Evolutionary conservation across 2,888 invertebrate genomes (phyloP), one percentile per base, ranked within the genome.

Genomic region (Andricus curvator): DNA sequence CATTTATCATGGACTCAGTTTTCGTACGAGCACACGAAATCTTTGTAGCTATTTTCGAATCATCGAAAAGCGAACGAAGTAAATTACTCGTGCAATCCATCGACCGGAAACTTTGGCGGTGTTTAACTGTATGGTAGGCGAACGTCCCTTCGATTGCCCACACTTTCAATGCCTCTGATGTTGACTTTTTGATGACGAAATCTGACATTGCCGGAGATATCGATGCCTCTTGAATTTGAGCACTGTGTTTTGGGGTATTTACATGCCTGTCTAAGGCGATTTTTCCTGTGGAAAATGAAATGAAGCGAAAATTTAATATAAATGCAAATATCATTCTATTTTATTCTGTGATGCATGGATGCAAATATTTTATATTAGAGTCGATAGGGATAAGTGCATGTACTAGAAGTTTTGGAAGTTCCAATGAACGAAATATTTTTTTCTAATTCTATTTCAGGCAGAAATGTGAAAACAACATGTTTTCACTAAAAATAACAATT

Each of bases 11-110:
- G 11, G 87, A 85, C 64, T 81, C 78, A 37, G 82, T 81, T 81
- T 87, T 86, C 15, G 84, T 86, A 29, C 86, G 79, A 66, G 81
- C 82, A 68, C 84, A 86, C 9, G 84, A 80, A 65, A 85, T 22
- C 78, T 84, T 84, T 84, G 83, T 84, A 17, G 86, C 87, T 67
- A 83, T 82, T 85, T 51, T 82, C 79, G 25, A 86, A 6, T 20
- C 17, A 2, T 51, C 5, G 20, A 20, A 20, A 51, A 51, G 17
- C 17, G 51, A 51, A 51, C 51, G 51, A 51, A 51, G 4, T 51
- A 20, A 5, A 51, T 20, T 51, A 44, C 44, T 44, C 2, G 6
- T 51, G 20, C 51, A 51, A 6, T 51, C 20, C 17, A 51, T 51
- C 17, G 20, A 51, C 20, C 17, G 20, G 51, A 3, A 51, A 20